Percentiles rank a stretch among this genome's conserved stretches.
Evolutionary conservation across 2,888 invertebrate species (phyloP).

Genomic region (Beris morrisii): DNA sequence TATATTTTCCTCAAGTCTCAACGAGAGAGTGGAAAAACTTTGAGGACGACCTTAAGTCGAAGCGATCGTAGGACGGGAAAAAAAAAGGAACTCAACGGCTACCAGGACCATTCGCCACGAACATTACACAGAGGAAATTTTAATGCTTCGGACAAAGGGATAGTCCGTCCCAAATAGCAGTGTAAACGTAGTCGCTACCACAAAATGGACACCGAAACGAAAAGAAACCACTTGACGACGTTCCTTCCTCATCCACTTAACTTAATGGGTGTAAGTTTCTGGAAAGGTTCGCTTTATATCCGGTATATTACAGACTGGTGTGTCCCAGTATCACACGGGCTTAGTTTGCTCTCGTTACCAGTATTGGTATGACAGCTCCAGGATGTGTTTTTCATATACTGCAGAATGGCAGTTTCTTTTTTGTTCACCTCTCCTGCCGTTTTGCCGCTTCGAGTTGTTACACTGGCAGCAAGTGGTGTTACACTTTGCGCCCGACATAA

Average conservation of each 20-base stretch:
- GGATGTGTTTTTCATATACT: too few relatives aligned
- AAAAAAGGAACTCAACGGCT: not conserved
- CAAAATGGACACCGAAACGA: conserved; percentile 25
- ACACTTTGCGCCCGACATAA: too few relatives aligned
- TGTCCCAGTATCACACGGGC: too few relatives aligned
- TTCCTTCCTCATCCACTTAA: conserved; percentile 36
- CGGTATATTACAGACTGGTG: not conserved
- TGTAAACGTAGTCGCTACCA: not conserved
- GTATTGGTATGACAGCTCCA: too few relatives aligned
- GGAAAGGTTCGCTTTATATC: conserved; percentile 34
- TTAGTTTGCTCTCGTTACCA: too few relatives aligned
- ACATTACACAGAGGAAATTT: not conserved
- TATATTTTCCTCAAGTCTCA: conserved; percentile 35
- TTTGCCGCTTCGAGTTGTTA: too few relatives aligned
- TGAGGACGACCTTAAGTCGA: not conserved
- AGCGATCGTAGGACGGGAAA: conserved; percentile 3
- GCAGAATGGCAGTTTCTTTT: too few relatives aligned
- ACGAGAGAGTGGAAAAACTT: not conserved
- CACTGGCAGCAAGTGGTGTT: too few relatives aligned
- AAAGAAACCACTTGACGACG: conserved; percentile 34
- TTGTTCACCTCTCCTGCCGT: too few relatives aligned
- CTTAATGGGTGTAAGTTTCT: conserved; percentile 37
- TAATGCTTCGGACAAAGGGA: conserved; percentile 16
- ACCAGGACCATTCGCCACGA: not conserved
- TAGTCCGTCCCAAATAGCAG: not conserved